phyloP scores from a whole-genome alignment of 2,888 invertebrate species.

The Osmoderma eremita region DNA sequence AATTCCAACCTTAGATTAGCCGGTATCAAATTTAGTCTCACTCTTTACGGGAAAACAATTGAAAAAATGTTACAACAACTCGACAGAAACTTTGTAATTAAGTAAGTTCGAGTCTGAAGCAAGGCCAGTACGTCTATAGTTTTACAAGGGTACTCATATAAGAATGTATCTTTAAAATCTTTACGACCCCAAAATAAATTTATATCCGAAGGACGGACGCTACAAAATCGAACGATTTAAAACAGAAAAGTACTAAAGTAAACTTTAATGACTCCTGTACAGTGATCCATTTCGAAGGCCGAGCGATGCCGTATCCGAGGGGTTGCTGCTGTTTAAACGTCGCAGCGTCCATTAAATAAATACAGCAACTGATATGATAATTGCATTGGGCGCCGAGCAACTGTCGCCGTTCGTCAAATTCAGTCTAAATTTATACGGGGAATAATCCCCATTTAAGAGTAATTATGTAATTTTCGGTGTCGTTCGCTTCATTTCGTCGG shows the following conservation, averaged over 20 bases:
- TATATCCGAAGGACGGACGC: not conserved
- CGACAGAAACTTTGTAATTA: too few species aligned
- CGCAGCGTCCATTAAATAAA: slow-evolving; percentile 47
- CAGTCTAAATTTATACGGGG: slow-evolving; percentile 34
- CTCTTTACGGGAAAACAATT: too few species aligned
- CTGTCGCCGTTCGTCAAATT: slow-evolving; percentile 42
- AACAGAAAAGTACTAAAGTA: slow-evolving; percentile 27
- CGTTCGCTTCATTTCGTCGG: slow-evolving; percentile 27
- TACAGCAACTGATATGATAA: slow-evolving; percentile 46
- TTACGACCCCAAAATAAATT: slow-evolving; percentile 7
- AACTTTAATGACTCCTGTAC: slow-evolving; percentile 15
- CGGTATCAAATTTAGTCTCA: too few species aligned
- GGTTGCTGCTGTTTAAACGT: slow-evolving; percentile 32
- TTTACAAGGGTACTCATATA: slow-evolving; percentile 4
- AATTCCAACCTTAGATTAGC: too few species aligned
- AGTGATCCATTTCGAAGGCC: slow-evolving; percentile 17
- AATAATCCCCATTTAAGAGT: slow-evolving; percentile 27
- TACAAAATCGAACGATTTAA: slow-evolving; percentile 8
- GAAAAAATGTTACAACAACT: too few species aligned
- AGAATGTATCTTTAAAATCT: not conserved
- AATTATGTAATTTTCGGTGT: slow-evolving; percentile 36
- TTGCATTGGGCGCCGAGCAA: slow-evolving; percentile 45
- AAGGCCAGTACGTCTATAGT: too few species aligned
- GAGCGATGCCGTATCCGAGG: not conserved
- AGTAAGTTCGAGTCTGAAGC: too few species aligned